Base-by-base conservation (phyloP, 2,113 vertebrate species). In the Morone chrysops region DNA sequence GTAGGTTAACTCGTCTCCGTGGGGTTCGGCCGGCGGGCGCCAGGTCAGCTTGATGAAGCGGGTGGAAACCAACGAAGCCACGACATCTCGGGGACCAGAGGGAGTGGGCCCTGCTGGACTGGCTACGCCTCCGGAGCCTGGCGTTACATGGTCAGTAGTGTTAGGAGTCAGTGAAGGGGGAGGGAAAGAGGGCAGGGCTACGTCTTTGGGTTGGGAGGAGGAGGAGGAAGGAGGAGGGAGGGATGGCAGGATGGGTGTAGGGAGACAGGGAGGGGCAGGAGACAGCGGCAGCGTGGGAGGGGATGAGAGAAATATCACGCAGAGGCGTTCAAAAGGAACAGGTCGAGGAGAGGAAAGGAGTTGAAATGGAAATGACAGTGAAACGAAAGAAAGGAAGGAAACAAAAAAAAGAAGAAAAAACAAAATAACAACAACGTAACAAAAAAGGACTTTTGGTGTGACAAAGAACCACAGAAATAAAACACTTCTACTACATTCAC, bases 101-200 rank as follows among this genome's bases (percentile, higher is more conserved):
- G 98, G 96, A 82, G 97, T 84, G 36, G 97, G 97, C 89, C 97
- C 97, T 41, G 96, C 91, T 10, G 91, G 95, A 90, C 95, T 94
- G 66, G 95, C 92, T 16, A 88, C 83, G n/a, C 96, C 94, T 86
- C 97, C 92, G 38, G 93, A 93, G 93, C 97, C 97, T 97, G 97
- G 96, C 94, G 97, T 98, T 98, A 98, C 97, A 99, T 97, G 97
- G 97, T 99, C 97, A 99, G 97, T 96, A 99, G 98, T 99, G 96
- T 98, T 97, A 99, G 96, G 97, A 97, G 96, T 99, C 98, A 99
- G 97, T 99, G 98, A 97, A 95, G 98, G 97, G 97, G 97, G 96
- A 93, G 96, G 96, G 95, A 96, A 95, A 94, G 97, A 97, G 95
- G 98, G 98, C 94, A 97, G 96, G 96, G 97, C 95, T 97, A 98